Base-by-base conservation (phyloP, 2,113 vertebrate species). In the Galeopterus variegatus region DNA sequence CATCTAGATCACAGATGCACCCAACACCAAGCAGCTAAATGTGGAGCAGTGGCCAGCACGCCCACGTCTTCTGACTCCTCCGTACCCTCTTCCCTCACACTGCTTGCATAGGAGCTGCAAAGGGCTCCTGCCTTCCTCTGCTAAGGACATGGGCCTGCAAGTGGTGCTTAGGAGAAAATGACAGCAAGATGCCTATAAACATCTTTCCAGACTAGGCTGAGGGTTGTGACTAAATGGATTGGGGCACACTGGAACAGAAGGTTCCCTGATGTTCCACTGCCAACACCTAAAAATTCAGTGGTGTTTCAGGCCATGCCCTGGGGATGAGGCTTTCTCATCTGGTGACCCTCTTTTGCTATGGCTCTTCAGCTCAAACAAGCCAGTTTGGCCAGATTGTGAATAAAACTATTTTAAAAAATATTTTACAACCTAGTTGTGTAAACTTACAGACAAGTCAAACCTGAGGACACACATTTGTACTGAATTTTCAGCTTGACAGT, bases 271-370 rank as follows among this genome's bases (percentile, higher is more conserved):
- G 50, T 24, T 82, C 52, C 8, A 23, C 45, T 72, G 93, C 90
- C 95, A 97, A 72, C 45, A 69, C 92, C 87, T 84, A 84, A 96
- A 83, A 95, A 2, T 26, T 95, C 95, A 75, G 67, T 94, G 89
- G 83, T 64, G 48, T 23, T 67, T 73, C 8, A 28, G 52, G 83
- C 65, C 48, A 41, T 52, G 67, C 90, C 86, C 92, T 26, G 73
- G 89, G 96, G 92, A 92, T 0, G 13, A 83, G 67, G 5, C 31
- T 58, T 31, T 81, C 77, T 93, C 80, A 93, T 84, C 87, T 95
- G 86, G 31, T 90, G 86, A 84, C 89, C 75, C 36, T 91, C 82
- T 94, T 96, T 62, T 45, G 17, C 69, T 50, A 1, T 33, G 65
- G 76, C 31, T 89, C 89, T 89, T 93, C 17, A 93, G 86, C 89